Evolutionary conservation across 2,797 vertebrate species (phyloP).

Genomic region (Acomys russatus): DNA sequence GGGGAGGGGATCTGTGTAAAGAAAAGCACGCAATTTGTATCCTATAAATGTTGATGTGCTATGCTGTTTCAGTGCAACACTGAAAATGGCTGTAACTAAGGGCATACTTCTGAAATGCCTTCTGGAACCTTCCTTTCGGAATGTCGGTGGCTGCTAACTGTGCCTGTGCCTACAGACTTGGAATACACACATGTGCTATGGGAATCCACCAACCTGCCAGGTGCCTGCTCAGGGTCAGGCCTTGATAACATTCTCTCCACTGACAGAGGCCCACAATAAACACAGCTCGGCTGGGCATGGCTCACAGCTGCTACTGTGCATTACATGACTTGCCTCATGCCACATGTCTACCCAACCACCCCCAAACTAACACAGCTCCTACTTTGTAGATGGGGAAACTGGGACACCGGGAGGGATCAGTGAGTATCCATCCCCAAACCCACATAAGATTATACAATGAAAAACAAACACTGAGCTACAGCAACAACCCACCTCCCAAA

Average conservation of each 20-base stretch:
- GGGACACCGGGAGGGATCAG: background rate
- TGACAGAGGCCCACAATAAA: background rate
- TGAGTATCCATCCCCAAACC: background rate
- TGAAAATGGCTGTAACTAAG: background rate
- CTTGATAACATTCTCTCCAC: background rate
- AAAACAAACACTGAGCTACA: background rate
- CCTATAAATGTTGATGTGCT: background rate
- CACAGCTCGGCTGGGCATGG: background rate
- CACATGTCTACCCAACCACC: background rate
- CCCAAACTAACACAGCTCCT: background rate
- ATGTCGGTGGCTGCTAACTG: background rate
- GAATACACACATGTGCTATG: background rate
- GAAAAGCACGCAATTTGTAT: background rate
- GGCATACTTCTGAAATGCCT: background rate
- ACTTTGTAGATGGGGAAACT: background rate
- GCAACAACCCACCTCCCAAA: background rate
- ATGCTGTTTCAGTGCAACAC: background rate
- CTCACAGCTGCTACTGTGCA: background rate
- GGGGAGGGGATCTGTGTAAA: background rate
- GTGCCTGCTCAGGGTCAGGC: background rate
- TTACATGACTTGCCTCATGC: no score
- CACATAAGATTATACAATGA: background rate
- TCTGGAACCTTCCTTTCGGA: conserved; percentile 18
- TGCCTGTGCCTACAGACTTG: background rate
- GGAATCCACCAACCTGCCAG: background rate